phyloP scores from a whole-genome alignment of 2,797 vertebrate genomes.

The Octomys mimax region DNA sequence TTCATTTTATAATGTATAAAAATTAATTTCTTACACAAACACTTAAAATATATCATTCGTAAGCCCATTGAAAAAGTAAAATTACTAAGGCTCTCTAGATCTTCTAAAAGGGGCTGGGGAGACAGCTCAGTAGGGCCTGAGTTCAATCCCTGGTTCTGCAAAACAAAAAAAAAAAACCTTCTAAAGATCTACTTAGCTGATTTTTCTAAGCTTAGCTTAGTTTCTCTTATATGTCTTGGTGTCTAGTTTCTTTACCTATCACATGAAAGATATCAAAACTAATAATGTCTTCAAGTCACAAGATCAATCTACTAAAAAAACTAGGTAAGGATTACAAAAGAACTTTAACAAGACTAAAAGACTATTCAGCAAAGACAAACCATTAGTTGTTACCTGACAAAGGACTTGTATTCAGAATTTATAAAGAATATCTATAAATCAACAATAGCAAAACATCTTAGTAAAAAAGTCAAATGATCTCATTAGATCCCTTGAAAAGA shows the following conservation, averaged over 20 bases:
- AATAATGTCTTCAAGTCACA: background rate
- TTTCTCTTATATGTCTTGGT: background rate
- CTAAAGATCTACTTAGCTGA: background rate
- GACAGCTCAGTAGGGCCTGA: too few relatives aligned
- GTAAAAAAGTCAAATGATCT: constrained; percentile 39
- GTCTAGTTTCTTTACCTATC: constrained; percentile 7
- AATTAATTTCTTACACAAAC: constrained; percentile 45
- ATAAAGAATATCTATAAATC: background rate
- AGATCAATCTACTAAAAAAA: background rate
- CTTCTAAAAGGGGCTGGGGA: too few relatives aligned
- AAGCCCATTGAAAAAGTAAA: constrained; percentile 18
- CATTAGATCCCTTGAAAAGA: constrained; percentile 28
- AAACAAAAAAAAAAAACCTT: background rate
- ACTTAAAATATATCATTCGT: constrained; percentile 11
- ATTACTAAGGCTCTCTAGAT: background rate
- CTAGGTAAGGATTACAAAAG: background rate
- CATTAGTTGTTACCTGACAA: constrained; percentile 42
- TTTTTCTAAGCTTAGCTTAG: constrained; percentile 7
- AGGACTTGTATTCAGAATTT: constrained; percentile 27
- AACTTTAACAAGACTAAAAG: constrained; percentile 37
- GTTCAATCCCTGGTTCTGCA: too few relatives aligned
- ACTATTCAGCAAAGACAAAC: constrained; percentile 50
- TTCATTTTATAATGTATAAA: constrained; percentile 53
- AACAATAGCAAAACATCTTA: background rate
- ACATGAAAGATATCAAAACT: constrained; percentile 9